Evolutionary conservation across 1,140 invertebrate species (phyloP).

Genomic region (Plectus sambesii): DNA sequence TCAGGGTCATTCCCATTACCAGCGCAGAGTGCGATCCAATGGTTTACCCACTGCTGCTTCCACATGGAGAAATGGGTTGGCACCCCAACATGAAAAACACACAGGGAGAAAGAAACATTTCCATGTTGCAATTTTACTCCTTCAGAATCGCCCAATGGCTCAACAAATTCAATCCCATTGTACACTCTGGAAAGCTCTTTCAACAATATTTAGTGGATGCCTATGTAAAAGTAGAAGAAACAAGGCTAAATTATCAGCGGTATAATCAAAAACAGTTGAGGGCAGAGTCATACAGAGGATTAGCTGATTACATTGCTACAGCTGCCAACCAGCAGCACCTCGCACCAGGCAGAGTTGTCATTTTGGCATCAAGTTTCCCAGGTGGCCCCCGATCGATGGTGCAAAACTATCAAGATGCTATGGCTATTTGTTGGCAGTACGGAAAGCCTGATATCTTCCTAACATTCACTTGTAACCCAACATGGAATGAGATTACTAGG

Average conservation of each 20-base stretch:
- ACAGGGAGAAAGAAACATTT: background rate
- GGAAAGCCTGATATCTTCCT: slow-evolving; percentile 50
- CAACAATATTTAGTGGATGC: slow-evolving; percentile 50
- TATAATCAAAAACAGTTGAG: slow-evolving; percentile 50
- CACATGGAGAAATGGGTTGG: slow-evolving; percentile 18
- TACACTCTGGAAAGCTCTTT: slow-evolving; percentile 27
- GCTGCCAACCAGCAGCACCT: slow-evolving; percentile 13
- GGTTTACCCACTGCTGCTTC: slow-evolving; percentile 29
- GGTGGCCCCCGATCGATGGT: slow-evolving; percentile 31
- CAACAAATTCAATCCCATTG: slow-evolving; percentile 29
- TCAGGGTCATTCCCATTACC: background rate
- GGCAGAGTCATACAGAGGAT: slow-evolving; percentile 48
- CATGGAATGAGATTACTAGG: slow-evolving; percentile 48
- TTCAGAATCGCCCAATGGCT: background rate
- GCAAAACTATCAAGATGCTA: slow-evolving; percentile 45
- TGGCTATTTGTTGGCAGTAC: slow-evolving; percentile 45
- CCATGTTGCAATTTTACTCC: slow-evolving; percentile 10
- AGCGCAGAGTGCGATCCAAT: slow-evolving; percentile 12
- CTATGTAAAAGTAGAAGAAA: slow-evolving; percentile 51
- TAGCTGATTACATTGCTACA: slow-evolving; percentile 39
- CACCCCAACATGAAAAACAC: slow-evolving; percentile 7
- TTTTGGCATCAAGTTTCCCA: slow-evolving; percentile 46
- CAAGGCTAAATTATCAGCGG: slow-evolving; percentile 46
- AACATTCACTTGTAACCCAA: slow-evolving; percentile 52
- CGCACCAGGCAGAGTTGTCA: slow-evolving; percentile 29